Base-by-base conservation (phyloP, 37 sponge, comb jelly and placozoan genomes). In the Cliona cf. orientalis region DNA sequence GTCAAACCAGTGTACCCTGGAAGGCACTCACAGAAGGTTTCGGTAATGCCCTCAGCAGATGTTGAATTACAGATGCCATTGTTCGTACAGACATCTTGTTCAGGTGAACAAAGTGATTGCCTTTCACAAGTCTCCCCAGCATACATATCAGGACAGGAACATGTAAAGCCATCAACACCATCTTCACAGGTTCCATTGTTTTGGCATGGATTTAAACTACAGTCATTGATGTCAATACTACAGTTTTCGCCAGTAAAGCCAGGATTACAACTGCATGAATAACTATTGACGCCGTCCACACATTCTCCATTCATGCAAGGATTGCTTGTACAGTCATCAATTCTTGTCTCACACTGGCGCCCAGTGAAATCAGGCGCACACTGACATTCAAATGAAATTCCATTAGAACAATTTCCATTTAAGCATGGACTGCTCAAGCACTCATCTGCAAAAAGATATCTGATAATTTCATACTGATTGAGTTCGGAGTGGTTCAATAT, bases 231-330 rank as follows among this genome's bases (percentile, higher is more conserved):
- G 33, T 88, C 78, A 31, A 72, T 58, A 5, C 58, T 75, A 56
- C 92, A 91, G 38, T 67, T 46, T 0, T 21, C 23, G 21, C 92
- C 92, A 19, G 74, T 82, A 64, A 82, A 87, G 0, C 92, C 92
- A 37, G 28, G 11, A 34, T 23, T n/a, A 60, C 92, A 91, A 2
- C 5, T 32, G 33, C 92, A 91, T 0, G 70, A 66, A 56, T 78
- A 91, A 3, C 42, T 35, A 34, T 76, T 42, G 2, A 64, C 65
- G 0, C 49, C 55, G 60, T 91, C 88, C 0, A 46, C 37, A 56
- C 92, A 91, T 21, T 34, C 49, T 12, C 92, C 88, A 72, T 86
- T 86, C 2, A 41, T 59, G 72, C 92, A 92, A 2, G 89, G 92
- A n/a, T 66, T 56, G 28, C 3, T 5, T 3, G 25, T 39, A 72